Evolutionary conservation across 2,797 vertebrate species (phyloP).

Genomic region (Sebastes diaconus): DNA sequence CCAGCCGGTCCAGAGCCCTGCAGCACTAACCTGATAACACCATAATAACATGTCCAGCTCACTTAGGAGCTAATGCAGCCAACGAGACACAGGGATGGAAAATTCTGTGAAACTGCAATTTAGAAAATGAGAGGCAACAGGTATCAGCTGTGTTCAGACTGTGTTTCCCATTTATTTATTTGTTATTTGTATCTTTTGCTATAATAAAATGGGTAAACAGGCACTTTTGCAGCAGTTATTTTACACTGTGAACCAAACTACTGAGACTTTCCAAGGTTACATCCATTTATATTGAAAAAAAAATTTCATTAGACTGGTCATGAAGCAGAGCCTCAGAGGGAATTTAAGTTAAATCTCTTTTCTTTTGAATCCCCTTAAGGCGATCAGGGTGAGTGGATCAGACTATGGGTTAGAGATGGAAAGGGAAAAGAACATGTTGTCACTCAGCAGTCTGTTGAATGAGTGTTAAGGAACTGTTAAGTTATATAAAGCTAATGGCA

Average conservation of each 20-base stretch:
- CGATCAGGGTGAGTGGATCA: constrained; percentile 46
- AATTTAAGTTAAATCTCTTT: constrained; percentile 43
- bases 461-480: background rate
- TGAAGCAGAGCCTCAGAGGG: constrained; percentile 9
- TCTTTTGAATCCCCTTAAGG: constrained; percentile 39
- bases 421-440: constrained; percentile 7
- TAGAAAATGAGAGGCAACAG: background rate
- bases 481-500: background rate
- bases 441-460: constrained; percentile 6
- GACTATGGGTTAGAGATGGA: constrained; percentile 8
- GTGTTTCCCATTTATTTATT: background rate
- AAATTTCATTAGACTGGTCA: constrained; percentile 4
- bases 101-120: background rate
- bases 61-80: constrained; percentile 37
- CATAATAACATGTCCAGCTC: constrained; percentile 56
- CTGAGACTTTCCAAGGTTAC: background rate
- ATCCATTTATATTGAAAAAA: constrained; percentile 13
- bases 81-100: constrained; percentile 18
- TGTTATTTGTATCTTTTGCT: background rate
- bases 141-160: background rate
- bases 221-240: background rate
- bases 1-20: constrained; percentile 42
- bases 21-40: constrained; percentile 58
- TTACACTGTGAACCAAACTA: background rate
- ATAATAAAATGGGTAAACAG: background rate